Evolutionary conservation across 2,888 invertebrate genomes (phyloP), one percentile per base, ranked within the genome.

Genomic region (Shargacucullia verbasci): DNA sequence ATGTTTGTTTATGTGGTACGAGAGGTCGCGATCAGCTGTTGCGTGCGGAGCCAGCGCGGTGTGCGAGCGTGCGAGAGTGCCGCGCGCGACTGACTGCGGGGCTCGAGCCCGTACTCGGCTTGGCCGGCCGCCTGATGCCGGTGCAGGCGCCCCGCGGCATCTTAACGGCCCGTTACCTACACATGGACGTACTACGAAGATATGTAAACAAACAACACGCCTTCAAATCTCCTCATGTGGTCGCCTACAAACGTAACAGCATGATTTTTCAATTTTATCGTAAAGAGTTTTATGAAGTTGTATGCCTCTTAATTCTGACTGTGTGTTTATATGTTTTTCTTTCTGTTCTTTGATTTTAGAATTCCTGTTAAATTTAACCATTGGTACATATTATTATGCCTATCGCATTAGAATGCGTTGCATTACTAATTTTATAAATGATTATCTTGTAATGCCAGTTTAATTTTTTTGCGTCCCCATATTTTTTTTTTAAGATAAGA

Each of bases 131-230:
- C 59, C 60, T 69, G 27, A 38, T 33, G 68, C 46, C 61, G 48
- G 63, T 66, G 62, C 61, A 65, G 71, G 79, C 79, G 66, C 82
- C 84, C 82, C 84, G 85, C 83, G 80, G 79, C 80, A 72, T 82
- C 82, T 81, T 79, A 79, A 79, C 87, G 85, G 81, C 74, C 89
- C 89, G 88, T 89, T 89, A 89, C 84, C 83, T 87, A 88, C 90
- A 88, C 90, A 86, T 85, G 85, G 81, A 81, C 85, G 78, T 91
- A 91, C 89, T 90, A 92, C 88, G 81, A 71, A 81, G 80, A 83
- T 87, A 88, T 81, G 90, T 92, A 92, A 92, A 92, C 89, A 92
- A 92, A 92, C 91, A 89, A 87, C 80, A 79, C 78, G 76, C 75
- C 72, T 79, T 76, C n/a, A 69, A 73, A 59, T 75, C 71, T 72